phyloP scores from a whole-genome alignment of 2,113 vertebrate species.

The Hemiprocne comata region DNA sequence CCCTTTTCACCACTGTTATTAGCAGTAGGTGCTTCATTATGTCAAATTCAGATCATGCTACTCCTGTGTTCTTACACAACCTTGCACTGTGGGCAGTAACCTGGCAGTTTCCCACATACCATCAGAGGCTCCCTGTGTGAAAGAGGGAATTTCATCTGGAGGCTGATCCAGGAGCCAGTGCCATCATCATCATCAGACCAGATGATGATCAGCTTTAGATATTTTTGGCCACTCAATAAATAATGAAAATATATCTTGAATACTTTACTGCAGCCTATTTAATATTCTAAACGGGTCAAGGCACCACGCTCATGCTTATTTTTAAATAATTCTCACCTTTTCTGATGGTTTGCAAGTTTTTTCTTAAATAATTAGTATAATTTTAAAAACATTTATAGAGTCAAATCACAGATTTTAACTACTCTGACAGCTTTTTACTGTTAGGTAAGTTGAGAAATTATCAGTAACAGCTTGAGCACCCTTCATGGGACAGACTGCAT shows the following conservation, averaged over 20 bases:
- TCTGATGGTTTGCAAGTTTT: background rate
- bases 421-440: background rate
- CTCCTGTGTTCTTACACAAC: background rate
- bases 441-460: background rate
- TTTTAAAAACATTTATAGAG: background rate
- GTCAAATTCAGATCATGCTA: background rate
- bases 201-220: background rate
- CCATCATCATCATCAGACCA: too few species aligned
- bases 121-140: background rate
- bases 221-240: background rate
- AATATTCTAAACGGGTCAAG: background rate
- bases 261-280: background rate
- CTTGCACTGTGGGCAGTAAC: background rate
- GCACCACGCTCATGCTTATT: background rate
- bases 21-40: background rate
- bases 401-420: background rate
- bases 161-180: fast-evolving
- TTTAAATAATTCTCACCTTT: background rate
- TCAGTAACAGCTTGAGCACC: background rate
- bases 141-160: background rate
- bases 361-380: background rate
- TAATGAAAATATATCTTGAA: background rate
- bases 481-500: background rate
- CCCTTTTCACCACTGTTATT: background rate
- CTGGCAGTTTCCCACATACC: background rate